These are phyloP conservation scores for Tiaroga cobitis DNA, from an alignment of 2,797 vertebrate genomes.

Conservation along the genomic window DNA sequence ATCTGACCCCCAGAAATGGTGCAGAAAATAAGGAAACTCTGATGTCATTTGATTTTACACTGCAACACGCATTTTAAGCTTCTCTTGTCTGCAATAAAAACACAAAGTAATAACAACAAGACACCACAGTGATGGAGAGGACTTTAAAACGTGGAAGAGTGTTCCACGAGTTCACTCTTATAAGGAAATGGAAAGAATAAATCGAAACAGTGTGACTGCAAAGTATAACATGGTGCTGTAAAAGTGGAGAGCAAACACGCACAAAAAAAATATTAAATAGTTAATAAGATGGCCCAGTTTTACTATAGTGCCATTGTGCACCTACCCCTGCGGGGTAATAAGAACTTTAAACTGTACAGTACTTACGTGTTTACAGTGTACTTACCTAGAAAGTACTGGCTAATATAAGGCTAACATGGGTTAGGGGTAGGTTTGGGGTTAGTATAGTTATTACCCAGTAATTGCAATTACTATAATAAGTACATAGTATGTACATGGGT, in stretches of 20 bases:
- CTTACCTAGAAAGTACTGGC: no score
- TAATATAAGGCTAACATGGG: no score
- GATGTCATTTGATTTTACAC: constrained; percentile 51
- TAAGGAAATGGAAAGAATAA: constrained; percentile 42
- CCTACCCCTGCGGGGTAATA: no score
- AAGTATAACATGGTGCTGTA: constrained; percentile 4
- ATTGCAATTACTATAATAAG: no score
- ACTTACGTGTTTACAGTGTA: no score
- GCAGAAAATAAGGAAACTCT: constrained; percentile 52
- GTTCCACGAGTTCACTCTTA: background rate
- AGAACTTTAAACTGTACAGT: constrained; percentile 8
- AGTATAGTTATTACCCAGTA: no score
- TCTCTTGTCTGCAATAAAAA: constrained; percentile 39
- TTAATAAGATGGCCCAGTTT: constrained; percentile 29
- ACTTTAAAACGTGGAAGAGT: constrained; percentile 6
- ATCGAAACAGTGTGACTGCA: constrained; percentile 15
- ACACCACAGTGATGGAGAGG: constrained; percentile 47
- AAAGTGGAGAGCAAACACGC: constrained; percentile 29
- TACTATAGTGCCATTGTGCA: background rate
- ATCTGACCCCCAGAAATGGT: constrained; percentile 14
- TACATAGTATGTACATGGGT: no score
- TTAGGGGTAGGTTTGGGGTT: no score
- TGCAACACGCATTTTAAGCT: constrained; percentile 14
- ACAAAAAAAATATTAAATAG: constrained; percentile 19
- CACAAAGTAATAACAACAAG: constrained; percentile 46